A percentile compares a stretch with the other conserved stretches of the same genome.
Conservation (phyloP, 1,140 invertebrate genomes). For the Temnothorax longispinosus region DNA sequence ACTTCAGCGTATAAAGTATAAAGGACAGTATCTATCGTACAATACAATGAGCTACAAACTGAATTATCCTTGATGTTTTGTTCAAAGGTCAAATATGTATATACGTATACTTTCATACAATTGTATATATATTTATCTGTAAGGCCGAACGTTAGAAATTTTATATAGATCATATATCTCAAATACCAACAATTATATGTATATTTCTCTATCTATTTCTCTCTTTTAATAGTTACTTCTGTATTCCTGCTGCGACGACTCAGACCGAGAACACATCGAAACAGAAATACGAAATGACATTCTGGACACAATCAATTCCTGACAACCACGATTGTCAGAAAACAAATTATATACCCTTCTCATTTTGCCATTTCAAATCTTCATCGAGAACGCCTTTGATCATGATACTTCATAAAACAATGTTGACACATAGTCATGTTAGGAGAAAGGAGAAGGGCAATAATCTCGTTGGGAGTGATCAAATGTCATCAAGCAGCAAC, state of each 20-base stretch:
- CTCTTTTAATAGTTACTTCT: background rate
- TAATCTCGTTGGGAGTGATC: background rate
- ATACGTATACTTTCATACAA: background rate
- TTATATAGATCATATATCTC: background rate
- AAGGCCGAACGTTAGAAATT: background rate
- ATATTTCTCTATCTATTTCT: background rate
- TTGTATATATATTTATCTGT: background rate
- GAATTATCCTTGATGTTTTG: background rate
- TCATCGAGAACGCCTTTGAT: background rate
- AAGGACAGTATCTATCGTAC: background rate
- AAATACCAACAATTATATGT: background rate
- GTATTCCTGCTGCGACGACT: background rate
- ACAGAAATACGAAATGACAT: background rate
- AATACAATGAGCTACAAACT: conserved; percentile 1
- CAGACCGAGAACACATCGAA: background rate
- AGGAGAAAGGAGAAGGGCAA: background rate
- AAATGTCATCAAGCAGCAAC: background rate
- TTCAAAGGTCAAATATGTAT: background rate
- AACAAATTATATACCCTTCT: background rate
- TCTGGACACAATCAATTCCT: background rate
- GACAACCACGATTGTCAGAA: background rate
- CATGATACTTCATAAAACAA: background rate
- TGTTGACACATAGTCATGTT: background rate
- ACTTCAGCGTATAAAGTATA: background rate
- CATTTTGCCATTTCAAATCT: background rate